These are phyloP conservation scores for Ylistrum balloti DNA, from an alignment of 1,140 invertebrate species.

Conservation along the genomic window DNA sequence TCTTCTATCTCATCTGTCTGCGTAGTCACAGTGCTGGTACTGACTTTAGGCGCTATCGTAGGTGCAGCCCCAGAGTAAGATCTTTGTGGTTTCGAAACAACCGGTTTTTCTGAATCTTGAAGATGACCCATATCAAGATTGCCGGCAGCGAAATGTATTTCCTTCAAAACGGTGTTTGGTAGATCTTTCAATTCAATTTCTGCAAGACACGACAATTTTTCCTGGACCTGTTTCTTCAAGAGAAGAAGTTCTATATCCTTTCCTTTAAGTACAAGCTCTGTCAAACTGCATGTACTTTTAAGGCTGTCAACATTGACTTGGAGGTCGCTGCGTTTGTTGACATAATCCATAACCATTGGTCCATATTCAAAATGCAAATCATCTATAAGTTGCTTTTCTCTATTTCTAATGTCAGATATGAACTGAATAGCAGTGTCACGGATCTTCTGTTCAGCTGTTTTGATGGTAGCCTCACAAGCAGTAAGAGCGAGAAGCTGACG, in stretches of 20 bases:
- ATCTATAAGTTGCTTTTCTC: conserved; percentile 81
- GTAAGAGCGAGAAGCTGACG: conserved; percentile 74
- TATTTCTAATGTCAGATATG: conserved; percentile 79
- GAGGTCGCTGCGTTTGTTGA: conserved; percentile 79
- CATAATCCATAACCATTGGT: conserved; percentile 79
- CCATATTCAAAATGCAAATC: conserved; percentile 82
- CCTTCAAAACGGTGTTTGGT: conserved; percentile 78
- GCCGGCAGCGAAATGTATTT: conserved; percentile 79
- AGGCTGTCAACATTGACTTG: conserved; percentile 80
- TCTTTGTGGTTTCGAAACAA: conserved; percentile 61
- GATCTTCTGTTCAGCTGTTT: conserved; percentile 80
- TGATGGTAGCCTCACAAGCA: conserved; percentile 79
- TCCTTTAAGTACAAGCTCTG: conserved; percentile 82
- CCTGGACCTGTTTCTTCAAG: conserved; percentile 82
- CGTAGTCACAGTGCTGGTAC: conserved; percentile 58
- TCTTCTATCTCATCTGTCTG: conserved; percentile 69
- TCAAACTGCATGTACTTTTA: conserved; percentile 82
- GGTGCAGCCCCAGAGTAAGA: conserved; percentile 53
- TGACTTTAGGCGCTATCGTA: conserved; percentile 57
- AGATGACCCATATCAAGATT: conserved; percentile 78
- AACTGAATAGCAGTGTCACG: conserved; percentile 80
- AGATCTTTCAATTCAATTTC: conserved; percentile 78
- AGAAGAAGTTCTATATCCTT: conserved; percentile 83
- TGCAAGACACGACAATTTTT: conserved; percentile 80
- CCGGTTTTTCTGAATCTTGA: conserved; percentile 76